phyloP scores from a whole-genome alignment of 1,140 invertebrate genomes.

The Penaeus japonicus region DNA sequence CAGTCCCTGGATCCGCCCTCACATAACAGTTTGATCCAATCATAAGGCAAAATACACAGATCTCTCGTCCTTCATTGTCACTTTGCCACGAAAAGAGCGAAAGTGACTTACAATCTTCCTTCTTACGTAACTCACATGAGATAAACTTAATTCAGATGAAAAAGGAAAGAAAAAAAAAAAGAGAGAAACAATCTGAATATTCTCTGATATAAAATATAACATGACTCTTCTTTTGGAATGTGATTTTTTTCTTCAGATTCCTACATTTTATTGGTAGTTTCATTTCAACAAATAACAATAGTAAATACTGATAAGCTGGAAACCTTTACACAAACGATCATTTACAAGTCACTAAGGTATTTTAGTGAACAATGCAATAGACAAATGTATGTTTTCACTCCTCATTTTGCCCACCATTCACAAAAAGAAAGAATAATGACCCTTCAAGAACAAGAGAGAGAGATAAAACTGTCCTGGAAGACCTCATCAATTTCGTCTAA shows the following conservation, averaged over 20 bases:
- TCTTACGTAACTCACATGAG: neutral
- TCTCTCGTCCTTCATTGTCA: neutral
- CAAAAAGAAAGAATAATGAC: neutral
- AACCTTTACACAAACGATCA: no score
- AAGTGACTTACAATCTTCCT: neutral
- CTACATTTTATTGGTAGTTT: no score
- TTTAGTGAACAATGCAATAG: no score
- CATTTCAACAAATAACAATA: no score
- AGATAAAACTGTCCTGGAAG: slow-evolving; percentile 30
- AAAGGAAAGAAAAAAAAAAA: no score
- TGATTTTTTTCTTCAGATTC: no score
- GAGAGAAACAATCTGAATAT: no score
- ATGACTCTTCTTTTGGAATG: no score
- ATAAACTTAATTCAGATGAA: neutral
- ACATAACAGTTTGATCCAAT: neutral
- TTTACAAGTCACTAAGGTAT: no score
- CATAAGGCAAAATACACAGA: neutral
- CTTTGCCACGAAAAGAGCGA: neutral
- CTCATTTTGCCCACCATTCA: neutral
- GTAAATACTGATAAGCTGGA: no score
- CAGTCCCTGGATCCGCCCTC: neutral
- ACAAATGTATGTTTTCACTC: neutral
- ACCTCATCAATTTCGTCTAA: slow-evolving; percentile 36
- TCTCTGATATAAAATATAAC: no score
- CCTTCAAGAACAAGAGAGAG: neutral